A percentile compares a stretch with the other conserved stretches of the same genome.
Evolutionary conservation across 2,113 vertebrate species (phyloP).

Genomic region (Onychorhynchus coronatus): DNA sequence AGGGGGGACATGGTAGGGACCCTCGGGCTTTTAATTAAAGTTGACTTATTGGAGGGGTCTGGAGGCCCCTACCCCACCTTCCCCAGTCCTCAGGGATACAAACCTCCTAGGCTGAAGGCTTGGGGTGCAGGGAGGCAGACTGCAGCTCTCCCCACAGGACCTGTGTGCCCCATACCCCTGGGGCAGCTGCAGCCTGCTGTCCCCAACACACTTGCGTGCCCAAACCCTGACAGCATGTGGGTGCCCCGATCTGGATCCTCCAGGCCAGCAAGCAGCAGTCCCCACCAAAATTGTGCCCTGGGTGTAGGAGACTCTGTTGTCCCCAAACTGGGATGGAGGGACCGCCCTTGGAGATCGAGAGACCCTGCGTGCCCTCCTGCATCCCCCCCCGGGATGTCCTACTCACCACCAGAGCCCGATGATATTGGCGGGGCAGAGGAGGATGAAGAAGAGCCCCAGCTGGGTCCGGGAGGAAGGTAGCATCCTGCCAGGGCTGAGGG

Average conservation of each 20-base stretch:
- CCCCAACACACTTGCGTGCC: not conserved
- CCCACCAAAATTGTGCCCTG: too few relatives aligned
- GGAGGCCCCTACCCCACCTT: not conserved
- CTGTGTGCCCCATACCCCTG: not conserved
- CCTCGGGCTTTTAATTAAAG: constrained; percentile 56
- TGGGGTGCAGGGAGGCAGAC: not conserved
- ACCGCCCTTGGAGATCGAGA: not conserved
- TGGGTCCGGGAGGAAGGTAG: constrained; percentile 83
- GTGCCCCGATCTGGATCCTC: not conserved
- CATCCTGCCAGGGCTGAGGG: constrained; percentile 74
- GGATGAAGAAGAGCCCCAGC: constrained; percentile 87
- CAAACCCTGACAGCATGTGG: fast-evolving
- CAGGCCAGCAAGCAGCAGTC: not conserved
- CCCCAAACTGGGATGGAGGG: not conserved
- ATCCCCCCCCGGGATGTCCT: not conserved
- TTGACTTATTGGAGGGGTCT: constrained; percentile 45
- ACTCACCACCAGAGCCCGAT: constrained; percentile 96
- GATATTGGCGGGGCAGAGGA: constrained; percentile 93
- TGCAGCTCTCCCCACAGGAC: not conserved
- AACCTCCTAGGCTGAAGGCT: not conserved
- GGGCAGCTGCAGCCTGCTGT: not conserved
- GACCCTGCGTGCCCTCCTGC: not conserved
- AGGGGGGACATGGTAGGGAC: not conserved
- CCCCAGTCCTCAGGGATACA: not conserved
- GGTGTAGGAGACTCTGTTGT: not conserved